Evolutionary conservation across 2,888 invertebrate species (phyloP), one percentile per base, ranked within the genome.

Genomic region (Epinotia bilunana): DNA sequence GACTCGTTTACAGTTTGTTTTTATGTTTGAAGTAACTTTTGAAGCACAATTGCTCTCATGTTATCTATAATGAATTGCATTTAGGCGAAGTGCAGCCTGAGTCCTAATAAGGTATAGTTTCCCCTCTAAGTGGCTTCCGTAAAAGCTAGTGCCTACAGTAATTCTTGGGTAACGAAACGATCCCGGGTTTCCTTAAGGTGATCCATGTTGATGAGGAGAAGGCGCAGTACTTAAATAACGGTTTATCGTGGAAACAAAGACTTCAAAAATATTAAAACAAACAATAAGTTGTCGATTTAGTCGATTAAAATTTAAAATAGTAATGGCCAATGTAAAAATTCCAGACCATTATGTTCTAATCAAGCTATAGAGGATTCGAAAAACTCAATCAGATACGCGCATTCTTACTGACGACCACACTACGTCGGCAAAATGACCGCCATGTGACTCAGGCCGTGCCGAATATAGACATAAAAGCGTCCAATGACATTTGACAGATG

Each of bases 1-100:
- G 74, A 71, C 74, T 74, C 58, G 49, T 70, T 74, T 74, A 53
- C 63, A 33, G 60, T 43, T 64, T 43, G 57, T 65, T 70, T 70
- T 70, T 65, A 23, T 43, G 6, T 16, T 16, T 61, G n/a, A 33
- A 9, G 16, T 39, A 9, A n/a, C 33, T n/a, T 11, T 61, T 39
- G 33, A 39, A 61, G 7, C 18, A 16, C n/a, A 53, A n/a, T 53
- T n/a, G n/a, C 53, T 53, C 53, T 53, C n/a, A 7, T n/a, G n/a
- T n/a, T 53, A n/a, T n/a, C 53, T 53, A 6, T n/a, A n/a, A 5
- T n/a, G 6, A 5, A 49, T 49, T 53, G 5, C n/a, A n/a, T n/a
- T 4, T 16, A 49, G 16, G n/a, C 4, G n/a, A 53, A 53, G 53
- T n/a, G n/a, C n/a, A n/a, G 6, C 7, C 49, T 53, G 7, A 53